Conservation (phyloP, 2,113 vertebrate species). For the Sakesphorus luctuosus region DNA sequence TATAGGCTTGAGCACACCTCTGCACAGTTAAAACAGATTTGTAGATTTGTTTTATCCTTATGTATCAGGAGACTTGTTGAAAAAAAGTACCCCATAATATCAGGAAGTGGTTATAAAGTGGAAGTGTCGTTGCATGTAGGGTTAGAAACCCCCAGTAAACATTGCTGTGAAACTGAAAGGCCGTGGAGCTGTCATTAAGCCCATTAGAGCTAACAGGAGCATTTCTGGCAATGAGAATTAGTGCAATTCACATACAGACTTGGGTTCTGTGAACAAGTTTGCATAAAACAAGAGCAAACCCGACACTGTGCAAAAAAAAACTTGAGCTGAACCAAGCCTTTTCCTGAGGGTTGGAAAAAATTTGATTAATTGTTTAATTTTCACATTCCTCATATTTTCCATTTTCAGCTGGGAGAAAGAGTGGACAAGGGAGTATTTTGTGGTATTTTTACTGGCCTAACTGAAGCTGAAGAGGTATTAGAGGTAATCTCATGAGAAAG, state of each 20-base stretch:
- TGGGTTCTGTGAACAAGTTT: background rate
- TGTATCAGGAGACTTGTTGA: background rate
- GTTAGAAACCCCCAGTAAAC: background rate
- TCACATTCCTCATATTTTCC: conserved; percentile 60
- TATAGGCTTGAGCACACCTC: background rate
- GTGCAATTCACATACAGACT: background rate
- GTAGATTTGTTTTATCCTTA: background rate
- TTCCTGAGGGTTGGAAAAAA: conserved; percentile 50
- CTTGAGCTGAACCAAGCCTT: conserved; percentile 31
- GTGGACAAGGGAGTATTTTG: conserved; percentile 46
- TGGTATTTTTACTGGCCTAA: conserved; percentile 68
- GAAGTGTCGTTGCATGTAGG: background rate
- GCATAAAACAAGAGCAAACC: conserved; percentile 26
- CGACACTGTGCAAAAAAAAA: conserved; percentile 8
- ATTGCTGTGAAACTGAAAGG: background rate
- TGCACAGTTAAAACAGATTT: background rate
- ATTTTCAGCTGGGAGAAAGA: conserved; percentile 49
- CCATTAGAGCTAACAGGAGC: background rate
- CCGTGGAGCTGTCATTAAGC: background rate
- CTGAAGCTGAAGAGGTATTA: conserved; percentile 48
- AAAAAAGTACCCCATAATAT: background rate
- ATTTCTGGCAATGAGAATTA: background rate
- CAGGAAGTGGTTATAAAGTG: background rate
- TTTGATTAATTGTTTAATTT: conserved; percentile 69
- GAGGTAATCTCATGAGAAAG: conserved; percentile 49